phyloP scores from a whole-genome alignment of 37 sponge, comb jelly and placozoan genomes.

The Chondrosia reniformis region DNA sequence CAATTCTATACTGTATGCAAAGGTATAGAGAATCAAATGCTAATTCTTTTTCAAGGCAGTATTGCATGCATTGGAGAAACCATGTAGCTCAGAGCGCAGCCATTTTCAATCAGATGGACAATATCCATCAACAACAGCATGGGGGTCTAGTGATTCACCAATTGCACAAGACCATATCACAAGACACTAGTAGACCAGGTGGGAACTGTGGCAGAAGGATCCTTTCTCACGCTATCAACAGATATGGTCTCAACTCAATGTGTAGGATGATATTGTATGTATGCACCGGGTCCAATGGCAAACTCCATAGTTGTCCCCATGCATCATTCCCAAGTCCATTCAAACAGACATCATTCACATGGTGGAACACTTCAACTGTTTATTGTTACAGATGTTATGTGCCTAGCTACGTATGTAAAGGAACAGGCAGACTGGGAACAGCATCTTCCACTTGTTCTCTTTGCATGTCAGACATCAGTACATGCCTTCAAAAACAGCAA shows the following conservation, averaged over 20 bases:
- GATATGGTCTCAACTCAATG: neutral
- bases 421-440: slow-evolving; percentile 54
- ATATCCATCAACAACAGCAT: neutral
- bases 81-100: neutral
- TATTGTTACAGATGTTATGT: slow-evolving; percentile 42
- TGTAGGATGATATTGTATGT: neutral
- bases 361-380: slow-evolving; percentile 61
- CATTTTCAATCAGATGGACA: neutral
- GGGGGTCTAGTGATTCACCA: neutral
- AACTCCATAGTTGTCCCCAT: neutral
- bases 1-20: neutral
- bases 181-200: no score
- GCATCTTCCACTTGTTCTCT: slow-evolving; percentile 46
- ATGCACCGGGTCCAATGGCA: neutral
- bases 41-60: neutral
- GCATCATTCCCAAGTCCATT: slow-evolving; percentile 43
- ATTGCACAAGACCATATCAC: no score
- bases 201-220: neutral
- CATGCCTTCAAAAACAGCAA: slow-evolving; percentile 9
- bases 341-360: slow-evolving; percentile 69
- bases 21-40: no score
- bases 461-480: slow-evolving; percentile 34
- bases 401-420: slow-evolving; percentile 36
- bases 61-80: neutral
- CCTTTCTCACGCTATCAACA: neutral